Evolutionary conservation across 2,888 invertebrate species (phyloP), one percentile per base, ranked within the genome.

Genomic region (Ochropacha duplaris): DNA sequence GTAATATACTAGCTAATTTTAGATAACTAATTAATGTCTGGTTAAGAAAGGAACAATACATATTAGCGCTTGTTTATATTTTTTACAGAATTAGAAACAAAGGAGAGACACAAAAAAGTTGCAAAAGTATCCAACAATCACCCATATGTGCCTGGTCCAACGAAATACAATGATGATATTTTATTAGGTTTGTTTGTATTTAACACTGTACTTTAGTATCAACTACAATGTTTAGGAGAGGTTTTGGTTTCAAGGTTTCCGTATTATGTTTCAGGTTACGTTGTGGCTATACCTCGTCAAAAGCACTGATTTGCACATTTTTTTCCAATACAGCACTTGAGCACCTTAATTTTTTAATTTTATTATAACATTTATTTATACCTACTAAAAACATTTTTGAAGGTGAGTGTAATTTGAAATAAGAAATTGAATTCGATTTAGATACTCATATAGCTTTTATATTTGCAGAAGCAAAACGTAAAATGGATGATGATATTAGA

Each of bases 221-320:
- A 19, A 36, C 31, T 31, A 9, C 9, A 9, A 31, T 31, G 12
- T 11, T 31, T 31, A 2, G 5, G 0, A 31, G 12, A 12, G 12
- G 11, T 31, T 31, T 4, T 31, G 31, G 11, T 12, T 6, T 12
- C 8, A 16, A 8, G 1, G 1, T 16, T 39, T n/a, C n/a, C n/a
- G n/a, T 39, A 39, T 39, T n/a, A 52, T 24, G 49, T 89, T 88
- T 65, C 89, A 91, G 92, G 90, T 78, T 92, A 90, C 71, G 61
- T 91, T 60, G 76, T 92, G 66, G 86, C 77, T 64, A 68, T 88
- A 66, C 76, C 78, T 60, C 67, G 69, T 64, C 71, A 71, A 77
- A 68, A 66, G 64, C 74, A 82, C 83, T 76, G 66, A 55, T 56
- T 60, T 60, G 74, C 79, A 71, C 76, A 54, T 60, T 65, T 63